Evolutionary conservation across 2,797 vertebrate genomes (phyloP), one percentile per base, ranked within the genome.

Genomic region (Enteromius anoplus): DNA sequence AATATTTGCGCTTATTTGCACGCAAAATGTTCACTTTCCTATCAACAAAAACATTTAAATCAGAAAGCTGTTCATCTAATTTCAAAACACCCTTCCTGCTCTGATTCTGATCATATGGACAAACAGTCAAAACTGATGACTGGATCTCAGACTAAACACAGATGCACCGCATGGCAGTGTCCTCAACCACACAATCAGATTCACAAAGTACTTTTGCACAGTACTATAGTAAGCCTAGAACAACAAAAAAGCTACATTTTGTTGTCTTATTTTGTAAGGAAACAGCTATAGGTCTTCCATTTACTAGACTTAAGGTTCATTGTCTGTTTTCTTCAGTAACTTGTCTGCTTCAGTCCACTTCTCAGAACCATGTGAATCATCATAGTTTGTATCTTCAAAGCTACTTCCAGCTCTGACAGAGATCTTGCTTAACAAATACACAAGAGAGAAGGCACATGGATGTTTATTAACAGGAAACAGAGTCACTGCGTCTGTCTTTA

Each of bases 391-490:
- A 47, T 72, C 42, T 49, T n/a, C 4, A 47, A 47, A 72, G 12
- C 11, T 62, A 47, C 7, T 45, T 80, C 26, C 53, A 58, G 7
- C 19, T 47, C 21, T 34, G 53, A 60, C 7, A 47, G 40, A 80
- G 66, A 34, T 71, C 19, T 80, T 60, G 51, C 68, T 71, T 51
- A 71, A 42, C 53, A 80, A 60, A 70, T 40, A 40, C 9, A 40
- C 14, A 53, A 12, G 70, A 40, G 72, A 75, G 19, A 58, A 71
- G 23, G 11, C 49, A 58, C n/a, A 69, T 68, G 34, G 10, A 14
- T 12, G 76, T 78, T 70, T 70, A 79, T 37, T 53, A 6, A 80
- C 66, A 71, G 70, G 78, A 71, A 80, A 58, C 17, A 37, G 19
- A 3, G 12, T 45, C 15, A 70, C 26, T 42, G 4, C 9, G n/a